Percentiles rank a stretch among this genome's conserved stretches.
Evolutionary conservation across 2,797 vertebrate species (phyloP).

Genomic region (Clarias laeviceps): DNA sequence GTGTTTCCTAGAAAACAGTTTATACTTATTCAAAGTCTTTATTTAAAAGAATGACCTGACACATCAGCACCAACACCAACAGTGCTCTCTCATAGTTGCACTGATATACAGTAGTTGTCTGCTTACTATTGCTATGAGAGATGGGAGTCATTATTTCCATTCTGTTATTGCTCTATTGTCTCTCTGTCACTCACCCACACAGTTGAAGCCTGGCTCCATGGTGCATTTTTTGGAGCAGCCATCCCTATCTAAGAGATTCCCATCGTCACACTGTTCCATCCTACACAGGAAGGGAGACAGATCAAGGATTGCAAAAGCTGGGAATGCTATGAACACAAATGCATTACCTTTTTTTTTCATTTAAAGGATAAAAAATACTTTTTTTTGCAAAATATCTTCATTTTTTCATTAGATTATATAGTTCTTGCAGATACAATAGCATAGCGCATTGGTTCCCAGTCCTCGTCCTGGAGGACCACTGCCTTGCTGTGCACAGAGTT

Average conservation of each 20-base stretch:
- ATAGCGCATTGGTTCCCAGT: too few species aligned
- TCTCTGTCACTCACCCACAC: conserved; percentile 78
- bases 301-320: conserved; percentile 20
- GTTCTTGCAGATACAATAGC: too few species aligned
- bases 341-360: neutral
- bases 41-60: neutral
- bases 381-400: neutral
- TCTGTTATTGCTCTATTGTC: neutral
- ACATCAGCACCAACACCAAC: neutral
- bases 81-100: neutral
- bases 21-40: neutral
- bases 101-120: too few species aligned
- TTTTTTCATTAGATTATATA: neutral
- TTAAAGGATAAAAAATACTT: neutral
- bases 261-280: conserved; percentile 90
- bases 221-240: conserved; percentile 89
- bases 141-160: conserved; percentile 40
- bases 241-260: conserved; percentile 87
- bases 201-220: conserved; percentile 85
- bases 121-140: conserved; percentile 12
- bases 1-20: neutral
- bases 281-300: conserved; percentile 64
- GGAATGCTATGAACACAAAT: neutral
- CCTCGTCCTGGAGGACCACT: too few species aligned
- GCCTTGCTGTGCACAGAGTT: too few species aligned